Conservation (phyloP, 1,140 invertebrate species). For the Dendroctonus valens region DNA sequence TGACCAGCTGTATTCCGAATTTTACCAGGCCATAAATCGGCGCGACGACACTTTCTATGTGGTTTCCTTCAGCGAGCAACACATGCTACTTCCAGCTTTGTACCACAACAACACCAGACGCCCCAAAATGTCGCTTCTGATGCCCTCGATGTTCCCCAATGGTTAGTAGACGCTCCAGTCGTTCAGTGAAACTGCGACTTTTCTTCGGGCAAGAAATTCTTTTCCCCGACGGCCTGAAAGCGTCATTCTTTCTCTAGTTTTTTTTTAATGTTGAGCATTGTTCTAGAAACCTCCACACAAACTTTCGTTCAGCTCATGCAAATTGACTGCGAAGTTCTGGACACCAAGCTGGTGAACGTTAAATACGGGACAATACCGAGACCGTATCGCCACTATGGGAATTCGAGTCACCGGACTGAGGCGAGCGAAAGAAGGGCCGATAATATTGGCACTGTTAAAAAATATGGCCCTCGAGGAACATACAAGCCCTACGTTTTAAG, state of each 20-base stretch:
- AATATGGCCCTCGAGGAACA: slow-evolving; percentile 25
- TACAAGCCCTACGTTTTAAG: slow-evolving; percentile 43
- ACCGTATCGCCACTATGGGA: slow-evolving; percentile 54
- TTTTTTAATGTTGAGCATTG: no score
- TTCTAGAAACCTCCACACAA: slow-evolving; percentile 60
- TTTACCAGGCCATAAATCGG: slow-evolving; percentile 74
- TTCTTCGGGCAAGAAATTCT: no score
- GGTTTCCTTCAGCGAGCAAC: slow-evolving; percentile 83
- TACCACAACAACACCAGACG: slow-evolving; percentile 78
- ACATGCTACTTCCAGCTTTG: slow-evolving; percentile 79
- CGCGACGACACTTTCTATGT: slow-evolving; percentile 93
- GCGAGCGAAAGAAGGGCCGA: slow-evolving; percentile 9
- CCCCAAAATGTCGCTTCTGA: slow-evolving; percentile 87
- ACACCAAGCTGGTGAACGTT: slow-evolving; percentile 78
- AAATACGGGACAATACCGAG: slow-evolving; percentile 71
- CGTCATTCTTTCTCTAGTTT: no score
- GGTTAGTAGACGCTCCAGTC: slow-evolving; percentile 53
- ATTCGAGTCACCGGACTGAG: slow-evolving; percentile 22
- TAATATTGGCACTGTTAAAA: slow-evolving; percentile 10
- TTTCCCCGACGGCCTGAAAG: no score
- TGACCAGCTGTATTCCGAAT: slow-evolving; percentile 53
- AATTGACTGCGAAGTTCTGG: slow-evolving; percentile 92
- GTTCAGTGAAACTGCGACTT: background rate
- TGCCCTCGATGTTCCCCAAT: slow-evolving; percentile 73
- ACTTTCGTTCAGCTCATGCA: slow-evolving; percentile 85